Evolutionary conservation across 2,888 invertebrate genomes (phyloP).

Genomic region (Drosophila silvestris): DNA sequence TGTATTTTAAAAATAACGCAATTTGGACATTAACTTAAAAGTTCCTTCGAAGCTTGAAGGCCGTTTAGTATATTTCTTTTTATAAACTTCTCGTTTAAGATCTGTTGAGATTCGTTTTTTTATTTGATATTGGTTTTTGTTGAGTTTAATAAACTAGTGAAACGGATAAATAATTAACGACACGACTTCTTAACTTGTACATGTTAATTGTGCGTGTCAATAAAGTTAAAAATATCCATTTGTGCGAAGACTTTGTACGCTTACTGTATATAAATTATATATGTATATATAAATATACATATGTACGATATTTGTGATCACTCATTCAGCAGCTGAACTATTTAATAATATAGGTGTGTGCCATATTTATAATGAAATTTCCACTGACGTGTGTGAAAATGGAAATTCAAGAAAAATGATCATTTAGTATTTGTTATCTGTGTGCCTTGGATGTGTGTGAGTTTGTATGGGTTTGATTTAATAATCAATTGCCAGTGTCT

Average conservation of each 20-base stretch:
- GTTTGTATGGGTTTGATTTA: constrained; percentile 37
- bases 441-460: constrained; percentile 4
- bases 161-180: constrained; percentile 34
- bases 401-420: constrained; percentile 60
- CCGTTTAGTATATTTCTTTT: constrained; percentile 4
- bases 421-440: constrained; percentile 31
- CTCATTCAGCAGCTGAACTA: constrained; percentile 54
- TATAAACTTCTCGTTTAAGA: neutral
- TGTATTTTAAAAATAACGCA: neutral
- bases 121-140: neutral
- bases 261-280: constrained; percentile 30
- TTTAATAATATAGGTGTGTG: constrained; percentile 31
- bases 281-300: neutral
- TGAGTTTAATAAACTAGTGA: constrained; percentile 19
- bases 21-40: neutral
- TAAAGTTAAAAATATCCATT: constrained; percentile 51
- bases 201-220: constrained; percentile 55
- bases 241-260: constrained; percentile 42
- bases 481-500: constrained; percentile 67
- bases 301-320: constrained; percentile 35
- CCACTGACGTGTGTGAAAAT: constrained; percentile 65
- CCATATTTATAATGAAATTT: constrained; percentile 47
- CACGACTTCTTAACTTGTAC: constrained; percentile 44
- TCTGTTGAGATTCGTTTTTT: neutral
- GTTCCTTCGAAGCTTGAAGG: neutral